Percentiles rank a stretch among this genome's conserved stretches.
phyloP scores from a whole-genome alignment of 2,797 vertebrate genomes.

The Tolypeutes matacus region DNA sequence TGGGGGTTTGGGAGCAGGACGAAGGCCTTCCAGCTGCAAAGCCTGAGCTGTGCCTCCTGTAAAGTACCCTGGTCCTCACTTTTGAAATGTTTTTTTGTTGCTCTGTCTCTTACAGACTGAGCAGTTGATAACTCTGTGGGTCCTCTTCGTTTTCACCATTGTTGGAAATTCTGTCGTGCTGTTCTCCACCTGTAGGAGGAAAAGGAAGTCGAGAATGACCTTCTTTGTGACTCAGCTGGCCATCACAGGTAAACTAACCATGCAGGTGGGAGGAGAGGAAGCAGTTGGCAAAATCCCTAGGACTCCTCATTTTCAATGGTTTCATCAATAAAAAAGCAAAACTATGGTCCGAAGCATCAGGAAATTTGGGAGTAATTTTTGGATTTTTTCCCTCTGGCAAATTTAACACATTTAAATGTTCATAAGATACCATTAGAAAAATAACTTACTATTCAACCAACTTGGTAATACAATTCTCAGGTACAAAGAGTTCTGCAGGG shows the following conservation, averaged over 20 bases:
- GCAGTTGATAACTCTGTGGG: slow-evolving; percentile 90
- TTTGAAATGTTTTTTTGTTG: accelerated
- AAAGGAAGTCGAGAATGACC: slow-evolving; percentile 90
- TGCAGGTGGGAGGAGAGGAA: not conserved
- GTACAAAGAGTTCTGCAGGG: not conserved
- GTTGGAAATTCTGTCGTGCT: slow-evolving; percentile 87
- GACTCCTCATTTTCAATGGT: not conserved
- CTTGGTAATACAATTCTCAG: not conserved
- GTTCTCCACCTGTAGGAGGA: slow-evolving; percentile 87
- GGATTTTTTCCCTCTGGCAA: not conserved
- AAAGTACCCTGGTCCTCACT: not conserved
- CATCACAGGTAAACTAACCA: slow-evolving; percentile 86
- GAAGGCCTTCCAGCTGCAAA: not conserved
- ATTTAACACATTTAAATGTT: not conserved
- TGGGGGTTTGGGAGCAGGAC: no score
- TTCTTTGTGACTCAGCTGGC: slow-evolving; percentile 90
- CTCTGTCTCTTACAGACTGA: slow-evolving; percentile 86
- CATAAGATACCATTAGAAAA: slow-evolving; percentile 44
- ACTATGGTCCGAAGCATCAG: not conserved
- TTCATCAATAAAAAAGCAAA: not conserved
- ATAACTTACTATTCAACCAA: not conserved
- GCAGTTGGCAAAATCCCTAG: not conserved
- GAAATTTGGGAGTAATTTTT: not conserved
- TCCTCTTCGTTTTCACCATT: slow-evolving; percentile 88
- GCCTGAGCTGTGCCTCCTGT: not conserved